Evolutionary conservation across 2,888 invertebrate genomes (phyloP).

Genomic region (Caenorhabditis virilis): DNA sequence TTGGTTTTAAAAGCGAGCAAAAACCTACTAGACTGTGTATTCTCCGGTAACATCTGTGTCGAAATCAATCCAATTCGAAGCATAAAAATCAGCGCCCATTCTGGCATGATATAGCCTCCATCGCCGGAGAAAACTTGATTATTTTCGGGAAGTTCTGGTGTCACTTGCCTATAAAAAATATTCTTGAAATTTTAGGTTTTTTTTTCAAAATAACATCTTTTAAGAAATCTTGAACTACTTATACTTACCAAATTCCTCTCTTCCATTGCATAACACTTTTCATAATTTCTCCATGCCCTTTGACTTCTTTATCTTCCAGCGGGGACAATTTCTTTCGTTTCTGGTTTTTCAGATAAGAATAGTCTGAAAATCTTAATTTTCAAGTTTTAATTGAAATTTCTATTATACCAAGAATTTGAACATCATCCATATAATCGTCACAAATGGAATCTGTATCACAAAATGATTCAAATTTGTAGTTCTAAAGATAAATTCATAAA

Average conservation of each 20-base stretch:
- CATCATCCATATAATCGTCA: not conserved
- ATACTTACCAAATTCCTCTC: not conserved
- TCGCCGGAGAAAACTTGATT: slow-evolving; percentile 11
- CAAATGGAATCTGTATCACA: slow-evolving; percentile 9
- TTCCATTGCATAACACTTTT: not conserved
- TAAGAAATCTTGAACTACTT: not conserved
- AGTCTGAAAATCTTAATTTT: too few relatives aligned
- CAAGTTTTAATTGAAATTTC: too few relatives aligned
- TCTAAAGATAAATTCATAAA: slow-evolving; percentile 1
- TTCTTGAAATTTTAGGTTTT: too few relatives aligned
- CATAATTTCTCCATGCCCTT: slow-evolving; percentile 10
- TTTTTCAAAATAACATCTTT: too few relatives aligned
- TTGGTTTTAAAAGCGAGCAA: too few relatives aligned
- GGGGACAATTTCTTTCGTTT: too few relatives aligned
- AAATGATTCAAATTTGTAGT: slow-evolving; percentile 33
- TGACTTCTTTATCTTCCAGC: not conserved
- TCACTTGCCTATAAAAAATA: too few relatives aligned
- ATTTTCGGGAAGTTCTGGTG: too few relatives aligned
- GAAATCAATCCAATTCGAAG: slow-evolving; percentile 80
- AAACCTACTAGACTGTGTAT: slow-evolving; percentile 78
- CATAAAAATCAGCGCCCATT: slow-evolving; percentile 77
- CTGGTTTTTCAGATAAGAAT: too few relatives aligned
- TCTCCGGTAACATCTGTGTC: slow-evolving; percentile 78
- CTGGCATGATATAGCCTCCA: slow-evolving; percentile 49
- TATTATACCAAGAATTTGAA: too few relatives aligned